A percentile compares a stretch with the other conserved stretches of the same genome.
These are phyloP conservation scores for Carposina sasakii DNA, from an alignment of 1,140 invertebrate genomes.

Conservation along the genomic window DNA sequence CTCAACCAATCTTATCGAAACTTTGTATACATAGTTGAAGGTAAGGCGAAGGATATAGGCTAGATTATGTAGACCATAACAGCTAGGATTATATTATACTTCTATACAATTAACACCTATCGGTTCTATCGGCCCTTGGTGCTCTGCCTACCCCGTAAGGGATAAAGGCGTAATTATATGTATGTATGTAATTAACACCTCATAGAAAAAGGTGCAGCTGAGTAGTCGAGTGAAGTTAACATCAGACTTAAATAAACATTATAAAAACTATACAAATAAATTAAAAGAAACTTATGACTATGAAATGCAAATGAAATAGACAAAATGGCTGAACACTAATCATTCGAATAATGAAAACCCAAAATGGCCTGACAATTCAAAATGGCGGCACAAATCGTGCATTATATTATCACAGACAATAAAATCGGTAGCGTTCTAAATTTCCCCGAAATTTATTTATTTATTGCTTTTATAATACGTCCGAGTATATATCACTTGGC, in stretches of 20 bases:
- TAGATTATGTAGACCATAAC: no score
- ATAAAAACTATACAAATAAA: background rate
- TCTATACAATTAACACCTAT: no score
- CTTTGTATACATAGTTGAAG: no score
- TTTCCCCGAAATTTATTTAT: constrained; percentile 66
- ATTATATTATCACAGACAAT: constrained; percentile 55
- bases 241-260: no score
- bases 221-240: background rate
- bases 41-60: no score
- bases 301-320: background rate
- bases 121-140: no score
- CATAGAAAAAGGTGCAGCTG: background rate
- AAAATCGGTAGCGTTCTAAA: constrained; percentile 60
- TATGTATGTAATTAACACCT: background rate
- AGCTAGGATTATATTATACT: no score
- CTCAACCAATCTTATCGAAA: no score
- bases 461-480: constrained; percentile 69
- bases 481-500: constrained; percentile 61
- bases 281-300: background rate
- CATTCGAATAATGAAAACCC: constrained; percentile 16
- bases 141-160: no score
- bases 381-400: constrained; percentile 42
- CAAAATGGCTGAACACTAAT: background rate
- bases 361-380: constrained; percentile 24
- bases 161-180: background rate